phyloP scores from a whole-genome alignment of 2,888 invertebrate genomes.

The Leucoma salicis region DNA sequence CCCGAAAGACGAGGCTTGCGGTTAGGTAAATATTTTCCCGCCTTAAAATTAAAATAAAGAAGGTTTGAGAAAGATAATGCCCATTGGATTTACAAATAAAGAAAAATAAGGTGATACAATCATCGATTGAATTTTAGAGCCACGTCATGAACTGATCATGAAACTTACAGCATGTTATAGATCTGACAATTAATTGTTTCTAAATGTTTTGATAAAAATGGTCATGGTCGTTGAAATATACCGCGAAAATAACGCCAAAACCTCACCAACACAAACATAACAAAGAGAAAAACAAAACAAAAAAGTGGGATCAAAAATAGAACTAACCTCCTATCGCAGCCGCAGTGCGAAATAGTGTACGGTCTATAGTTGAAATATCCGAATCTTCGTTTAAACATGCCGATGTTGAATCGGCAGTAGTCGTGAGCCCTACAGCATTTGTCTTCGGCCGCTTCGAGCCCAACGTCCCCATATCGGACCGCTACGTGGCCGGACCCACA shows the following conservation, averaged over 20 bases:
- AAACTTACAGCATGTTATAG: too few species aligned
- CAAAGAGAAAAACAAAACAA: conserved; percentile 14
- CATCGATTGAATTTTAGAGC: too few species aligned
- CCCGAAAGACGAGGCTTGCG: too few species aligned
- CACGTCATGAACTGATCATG: too few species aligned
- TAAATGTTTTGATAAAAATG: too few species aligned
- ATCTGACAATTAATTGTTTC: too few species aligned
- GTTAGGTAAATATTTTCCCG: too few species aligned
- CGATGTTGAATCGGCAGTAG: conserved; percentile 85
- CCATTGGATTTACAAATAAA: too few species aligned
- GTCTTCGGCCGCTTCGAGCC: conserved; percentile 78
- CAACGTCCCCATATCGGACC: conserved; percentile 84
- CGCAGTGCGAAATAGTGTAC: conserved; percentile 88
- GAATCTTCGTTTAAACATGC: conserved; percentile 83
- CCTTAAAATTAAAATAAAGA: too few species aligned
- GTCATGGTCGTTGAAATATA: too few species aligned
- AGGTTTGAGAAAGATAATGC: too few species aligned
- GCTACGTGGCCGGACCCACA: conserved; percentile 85
- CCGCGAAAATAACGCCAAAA: conserved; percentile 3
- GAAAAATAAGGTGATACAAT: too few species aligned
- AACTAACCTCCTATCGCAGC: conserved; percentile 89
- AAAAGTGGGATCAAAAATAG: conserved; percentile 31
- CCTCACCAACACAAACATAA: background rate
- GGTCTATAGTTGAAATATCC: conserved; percentile 86
- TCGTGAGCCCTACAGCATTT: conserved; percentile 89